Percentiles rank a stretch among this genome's conserved stretches.
Evolutionary conservation across 30 jellyfish, hydroid and myxozoan species (phyloP).

Genomic region (Clytia hemisphaerica): DNA sequence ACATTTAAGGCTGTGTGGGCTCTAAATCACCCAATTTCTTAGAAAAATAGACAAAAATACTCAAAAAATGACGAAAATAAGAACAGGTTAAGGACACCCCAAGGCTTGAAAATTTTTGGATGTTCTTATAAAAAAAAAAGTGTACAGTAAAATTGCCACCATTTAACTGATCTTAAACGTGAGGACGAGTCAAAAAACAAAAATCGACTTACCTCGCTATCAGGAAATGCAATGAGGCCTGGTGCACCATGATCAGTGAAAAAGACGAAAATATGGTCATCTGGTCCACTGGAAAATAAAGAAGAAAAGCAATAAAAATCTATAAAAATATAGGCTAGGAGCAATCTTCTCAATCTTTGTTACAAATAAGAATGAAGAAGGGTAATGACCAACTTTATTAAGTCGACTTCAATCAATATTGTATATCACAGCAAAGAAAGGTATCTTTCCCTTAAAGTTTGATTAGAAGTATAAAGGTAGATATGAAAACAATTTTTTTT

Average conservation of each 20-base stretch:
- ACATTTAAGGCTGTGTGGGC: not conserved
- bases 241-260: constrained; percentile 99
- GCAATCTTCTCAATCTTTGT: too few relatives aligned
- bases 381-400: too few relatives aligned
- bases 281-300: constrained; percentile 80
- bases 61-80: too few relatives aligned
- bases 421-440: not conserved
- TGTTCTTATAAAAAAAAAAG: too few relatives aligned
- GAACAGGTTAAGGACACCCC: too few relatives aligned
- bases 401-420: not conserved
- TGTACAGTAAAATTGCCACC: too few relatives aligned
- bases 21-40: not conserved
- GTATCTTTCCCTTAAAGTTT: not conserved
- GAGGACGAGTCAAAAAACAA: not conserved
- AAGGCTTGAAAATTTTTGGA: too few relatives aligned
- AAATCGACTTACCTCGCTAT: constrained; percentile 39
- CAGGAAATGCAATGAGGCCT: constrained; percentile 84
- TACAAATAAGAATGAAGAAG: too few relatives aligned
- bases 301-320: not conserved
- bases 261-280: constrained; percentile 82
- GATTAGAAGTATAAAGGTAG: not conserved
- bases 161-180: too few relatives aligned
- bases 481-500: not conserved
- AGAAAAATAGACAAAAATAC: too few relatives aligned
- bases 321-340: not conserved